Evolutionary conservation across 2,113 vertebrate genomes (phyloP).

Genomic region (Myotis brandtii): DNA sequence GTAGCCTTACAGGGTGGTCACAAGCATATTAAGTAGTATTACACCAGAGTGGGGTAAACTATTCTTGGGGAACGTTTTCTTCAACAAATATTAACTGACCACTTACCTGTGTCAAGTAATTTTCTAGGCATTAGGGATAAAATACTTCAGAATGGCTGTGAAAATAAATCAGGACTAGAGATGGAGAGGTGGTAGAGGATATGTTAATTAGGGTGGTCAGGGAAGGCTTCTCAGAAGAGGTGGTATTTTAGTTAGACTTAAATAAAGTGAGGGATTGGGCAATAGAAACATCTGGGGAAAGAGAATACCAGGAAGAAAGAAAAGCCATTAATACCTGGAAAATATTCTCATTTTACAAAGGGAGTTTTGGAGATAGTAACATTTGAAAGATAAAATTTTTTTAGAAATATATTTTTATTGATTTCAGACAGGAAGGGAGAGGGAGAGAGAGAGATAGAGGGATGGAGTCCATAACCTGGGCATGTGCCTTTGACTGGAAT

Average conservation of each 20-base stretch:
- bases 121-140: neutral
- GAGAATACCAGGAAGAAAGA: constrained; percentile 30
- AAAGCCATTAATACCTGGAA: neutral
- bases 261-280: neutral
- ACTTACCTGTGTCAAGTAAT: neutral
- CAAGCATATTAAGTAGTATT: neutral
- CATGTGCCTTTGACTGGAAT: too few relatives aligned
- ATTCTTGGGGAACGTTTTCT: neutral
- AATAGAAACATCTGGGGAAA: neutral
- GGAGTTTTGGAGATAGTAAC: neutral
- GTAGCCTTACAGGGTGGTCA: neutral
- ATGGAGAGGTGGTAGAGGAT: neutral
- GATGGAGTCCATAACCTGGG: too few relatives aligned
- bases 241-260: neutral
- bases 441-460: too few relatives aligned
- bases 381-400: neutral
- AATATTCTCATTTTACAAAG: neutral
- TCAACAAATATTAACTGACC: neutral
- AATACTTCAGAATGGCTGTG: neutral
- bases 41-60: neutral
- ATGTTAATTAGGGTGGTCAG: neutral
- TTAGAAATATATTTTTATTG: too few relatives aligned
- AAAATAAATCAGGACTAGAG: neutral
- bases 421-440: too few relatives aligned
- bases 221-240: neutral